Conservation (phyloP, 2,888 invertebrate genomes). For the Sesia bembeciformis region DNA sequence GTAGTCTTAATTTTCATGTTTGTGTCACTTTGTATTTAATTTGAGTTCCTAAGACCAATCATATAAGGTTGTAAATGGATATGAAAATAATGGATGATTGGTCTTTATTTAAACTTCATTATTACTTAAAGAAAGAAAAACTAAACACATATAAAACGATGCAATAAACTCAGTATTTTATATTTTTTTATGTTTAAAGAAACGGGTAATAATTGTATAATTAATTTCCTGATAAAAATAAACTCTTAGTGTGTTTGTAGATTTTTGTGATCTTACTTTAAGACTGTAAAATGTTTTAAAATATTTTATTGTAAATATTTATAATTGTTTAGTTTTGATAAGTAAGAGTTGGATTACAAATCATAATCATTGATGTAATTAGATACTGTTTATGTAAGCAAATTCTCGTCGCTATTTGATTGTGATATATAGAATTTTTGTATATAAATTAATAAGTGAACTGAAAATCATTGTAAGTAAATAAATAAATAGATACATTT, state of each 20-base stretch:
- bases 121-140: too few species aligned
- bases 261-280: neutral
- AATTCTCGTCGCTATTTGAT: conserved; percentile 55
- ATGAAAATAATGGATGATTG: too few species aligned
- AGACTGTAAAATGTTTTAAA: neutral
- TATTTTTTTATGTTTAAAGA: too few species aligned
- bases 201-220: too few species aligned
- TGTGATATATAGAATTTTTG: conserved; percentile 60
- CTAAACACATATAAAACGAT: too few species aligned
- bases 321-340: conserved; percentile 13
- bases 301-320: neutral
- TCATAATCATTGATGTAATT: conserved; percentile 41
- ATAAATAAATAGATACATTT: conserved; percentile 11
- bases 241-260: neutral
- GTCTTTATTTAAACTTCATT: too few species aligned
- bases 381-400: conserved; percentile 35
- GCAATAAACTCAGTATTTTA: too few species aligned
- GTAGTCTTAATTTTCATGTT: too few species aligned
- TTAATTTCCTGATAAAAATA: neutral
- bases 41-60: too few species aligned
- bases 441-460: conserved; percentile 46
- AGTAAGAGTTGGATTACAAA: conserved; percentile 11
- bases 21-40: too few species aligned
- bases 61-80: too few species aligned
- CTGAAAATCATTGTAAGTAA: conserved; percentile 51